These are phyloP conservation scores for Falco cherrug DNA, from an alignment of 2,797 vertebrate genomes.

Conservation along the genomic window DNA sequence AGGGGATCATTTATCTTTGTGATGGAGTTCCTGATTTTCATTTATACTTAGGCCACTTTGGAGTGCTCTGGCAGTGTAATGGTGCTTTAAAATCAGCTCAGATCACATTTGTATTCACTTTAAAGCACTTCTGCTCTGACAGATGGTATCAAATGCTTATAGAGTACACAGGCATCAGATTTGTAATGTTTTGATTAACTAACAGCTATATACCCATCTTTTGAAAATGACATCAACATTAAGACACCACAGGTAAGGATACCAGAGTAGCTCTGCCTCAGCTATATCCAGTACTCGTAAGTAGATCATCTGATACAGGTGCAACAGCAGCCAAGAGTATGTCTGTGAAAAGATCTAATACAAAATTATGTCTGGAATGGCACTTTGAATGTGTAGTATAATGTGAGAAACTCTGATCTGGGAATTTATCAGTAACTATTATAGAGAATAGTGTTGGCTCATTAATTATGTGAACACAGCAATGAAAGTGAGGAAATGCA, in stretches of 20 bases:
- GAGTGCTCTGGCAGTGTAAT: neutral
- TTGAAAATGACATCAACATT: neutral
- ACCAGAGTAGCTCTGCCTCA: neutral
- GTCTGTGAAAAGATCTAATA: neutral
- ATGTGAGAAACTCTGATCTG: neutral
- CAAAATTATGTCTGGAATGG: neutral
- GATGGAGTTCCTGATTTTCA: slow-evolving; percentile 21
- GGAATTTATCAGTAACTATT: neutral
- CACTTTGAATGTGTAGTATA: neutral
- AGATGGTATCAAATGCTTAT: neutral
- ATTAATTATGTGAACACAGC: neutral
- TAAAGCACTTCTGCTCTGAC: slow-evolving; percentile 4
- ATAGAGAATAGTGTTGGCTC: neutral
- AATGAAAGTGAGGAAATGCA: neutral
- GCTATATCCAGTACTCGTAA: neutral
- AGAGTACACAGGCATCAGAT: neutral
- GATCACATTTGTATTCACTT: neutral
- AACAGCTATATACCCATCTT: neutral
- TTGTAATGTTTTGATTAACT: slow-evolving; percentile 1
- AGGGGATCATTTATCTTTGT: neutral
- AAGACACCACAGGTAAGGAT: neutral
- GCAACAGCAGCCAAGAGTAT: neutral
- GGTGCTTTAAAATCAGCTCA: slow-evolving; percentile 14
- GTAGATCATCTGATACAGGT: neutral
- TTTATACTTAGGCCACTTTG: neutral